A percentile compares a stretch with the other conserved stretches of the same genome.
phyloP scores from a whole-genome alignment of 53 echinoderm and acorn worm genomes.

The Arbacia lixula region DNA sequence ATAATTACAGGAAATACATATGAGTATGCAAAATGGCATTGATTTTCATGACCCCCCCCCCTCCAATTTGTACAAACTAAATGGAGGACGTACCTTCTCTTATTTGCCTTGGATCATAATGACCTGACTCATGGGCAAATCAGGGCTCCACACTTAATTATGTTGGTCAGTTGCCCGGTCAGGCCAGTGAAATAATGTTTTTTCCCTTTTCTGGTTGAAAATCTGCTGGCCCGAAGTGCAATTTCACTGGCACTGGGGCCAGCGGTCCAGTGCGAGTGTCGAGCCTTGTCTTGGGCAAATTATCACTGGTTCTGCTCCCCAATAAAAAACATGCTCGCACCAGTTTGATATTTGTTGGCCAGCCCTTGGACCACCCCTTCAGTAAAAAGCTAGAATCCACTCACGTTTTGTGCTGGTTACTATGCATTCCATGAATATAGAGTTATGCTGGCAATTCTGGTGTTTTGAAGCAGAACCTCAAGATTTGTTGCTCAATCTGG shows the following conservation, averaged over 20 bases:
- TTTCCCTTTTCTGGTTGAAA: background rate
- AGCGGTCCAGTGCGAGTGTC: background rate
- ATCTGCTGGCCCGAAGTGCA: background rate
- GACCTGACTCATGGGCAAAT: slow-evolving; percentile 13
- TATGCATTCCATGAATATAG: slow-evolving; percentile 23
- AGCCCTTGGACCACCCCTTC: slow-evolving; percentile 22
- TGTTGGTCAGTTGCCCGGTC: background rate
- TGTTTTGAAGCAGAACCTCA: slow-evolving; percentile 42
- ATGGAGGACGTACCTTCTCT: background rate
- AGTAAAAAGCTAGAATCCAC: slow-evolving; percentile 23
- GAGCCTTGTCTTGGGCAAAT: slow-evolving; percentile 26
- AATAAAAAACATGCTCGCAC: slow-evolving; percentile 47
- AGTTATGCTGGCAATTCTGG: slow-evolving; percentile 33
- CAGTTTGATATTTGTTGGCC: slow-evolving; percentile 38
- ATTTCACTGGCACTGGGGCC: background rate
- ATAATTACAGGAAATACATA: slow-evolving; percentile 42
- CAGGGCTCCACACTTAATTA: slow-evolving; percentile 1
- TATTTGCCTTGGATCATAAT: slow-evolving; percentile 19
- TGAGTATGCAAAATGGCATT: slow-evolving; percentile 1
- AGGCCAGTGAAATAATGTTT: background rate
- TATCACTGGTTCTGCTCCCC: slow-evolving; percentile 52
- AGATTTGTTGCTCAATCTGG: slow-evolving; percentile 1
- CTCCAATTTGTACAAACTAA: background rate
- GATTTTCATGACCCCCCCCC: slow-evolving; percentile 16
- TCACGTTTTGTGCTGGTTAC: background rate